Percentiles rank a stretch among this genome's conserved stretches.
These are phyloP conservation scores for Diceros bicornis DNA, from an alignment of 2,797 vertebrate genomes.

Conservation along the genomic window DNA sequence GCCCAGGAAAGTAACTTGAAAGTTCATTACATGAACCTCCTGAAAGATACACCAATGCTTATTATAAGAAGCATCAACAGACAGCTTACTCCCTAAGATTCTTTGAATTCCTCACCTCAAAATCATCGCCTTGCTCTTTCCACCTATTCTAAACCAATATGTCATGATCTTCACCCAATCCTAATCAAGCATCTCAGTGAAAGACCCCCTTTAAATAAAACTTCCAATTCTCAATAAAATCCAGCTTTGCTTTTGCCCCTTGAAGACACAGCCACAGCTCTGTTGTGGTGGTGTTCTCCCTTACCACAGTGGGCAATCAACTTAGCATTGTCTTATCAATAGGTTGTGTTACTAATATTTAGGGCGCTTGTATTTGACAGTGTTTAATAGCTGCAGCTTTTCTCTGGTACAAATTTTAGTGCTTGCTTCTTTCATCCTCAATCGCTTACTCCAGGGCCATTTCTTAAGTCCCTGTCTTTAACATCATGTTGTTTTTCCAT, in stretches of 20 bases:
- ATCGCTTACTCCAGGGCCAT: neutral
- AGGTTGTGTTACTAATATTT: neutral
- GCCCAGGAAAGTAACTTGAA: neutral
- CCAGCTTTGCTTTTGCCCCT: neutral
- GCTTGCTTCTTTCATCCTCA: neutral
- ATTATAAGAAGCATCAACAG: neutral
- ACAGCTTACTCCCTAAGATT: neutral
- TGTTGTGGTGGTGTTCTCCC: neutral
- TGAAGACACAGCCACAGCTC: neutral
- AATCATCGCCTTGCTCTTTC: neutral
- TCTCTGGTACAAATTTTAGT: neutral
- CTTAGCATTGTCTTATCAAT: neutral
- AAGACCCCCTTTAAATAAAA: neutral
- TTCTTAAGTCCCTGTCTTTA: neutral
- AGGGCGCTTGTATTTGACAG: neutral
- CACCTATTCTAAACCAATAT: neutral
- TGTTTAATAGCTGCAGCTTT: neutral
- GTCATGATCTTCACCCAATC: neutral
- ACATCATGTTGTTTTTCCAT: neutral
- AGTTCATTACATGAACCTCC: neutral
- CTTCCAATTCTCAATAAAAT: neutral
- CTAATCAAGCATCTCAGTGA: neutral
- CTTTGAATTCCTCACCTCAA: neutral
- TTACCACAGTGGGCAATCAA: too few species aligned
- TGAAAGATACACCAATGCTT: neutral